Base-by-base conservation (phyloP, 2,113 vertebrate genomes). In the Hemiscyllium ocellatum region DNA sequence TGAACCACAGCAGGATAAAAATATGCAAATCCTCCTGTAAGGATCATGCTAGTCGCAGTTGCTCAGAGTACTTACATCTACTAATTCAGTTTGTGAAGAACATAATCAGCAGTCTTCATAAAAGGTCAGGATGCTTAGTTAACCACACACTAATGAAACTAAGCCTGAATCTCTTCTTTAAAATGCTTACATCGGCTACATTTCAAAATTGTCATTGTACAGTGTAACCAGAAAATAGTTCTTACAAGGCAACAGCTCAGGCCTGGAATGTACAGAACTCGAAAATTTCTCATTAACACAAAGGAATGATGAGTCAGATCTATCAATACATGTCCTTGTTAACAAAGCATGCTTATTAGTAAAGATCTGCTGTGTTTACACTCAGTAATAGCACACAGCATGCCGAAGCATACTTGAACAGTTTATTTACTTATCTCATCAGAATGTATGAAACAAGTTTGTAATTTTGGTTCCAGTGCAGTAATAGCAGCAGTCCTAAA, bases 41-140 rank as follows among this genome's bases (percentile, higher is more conserved):
- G 26, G 52, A 65, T 90, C 26, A 95, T 95, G 19, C 24, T 8
- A 95, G 94, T 47, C 52, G 8, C 68, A 72, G 8, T 95, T 29
- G 24, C 50, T 95, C 68, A 95, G 26, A 95, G 13, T 70, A 68
- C n/a, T 69, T 47, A 95, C 93, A 72, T 72, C 93, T 95, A 72
- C 68, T 72, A 70, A 89, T 95, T 70, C 33, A 15, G 94, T 72
- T 52, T 95, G 12, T 95, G 20, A 76, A 95, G 12, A 72, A 76
- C 94, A 72, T 52, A 72, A 76, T 95, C 37, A 94, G 93, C 66
- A 69, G 13, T 94, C 93, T 70, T 95, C 69, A 76, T 4, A 52
- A 72, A 72, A 95, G 69, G 94, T 95, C 94, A 95, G 68, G 47
- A 24, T 72, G 29, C 69, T 76, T 72, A 29, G 68, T 95, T 72